A percentile compares a stretch with the other conserved stretches of the same genome.
Conservation (phyloP, 2,888 invertebrate genomes). For the Gasteruption jaculator region DNA sequence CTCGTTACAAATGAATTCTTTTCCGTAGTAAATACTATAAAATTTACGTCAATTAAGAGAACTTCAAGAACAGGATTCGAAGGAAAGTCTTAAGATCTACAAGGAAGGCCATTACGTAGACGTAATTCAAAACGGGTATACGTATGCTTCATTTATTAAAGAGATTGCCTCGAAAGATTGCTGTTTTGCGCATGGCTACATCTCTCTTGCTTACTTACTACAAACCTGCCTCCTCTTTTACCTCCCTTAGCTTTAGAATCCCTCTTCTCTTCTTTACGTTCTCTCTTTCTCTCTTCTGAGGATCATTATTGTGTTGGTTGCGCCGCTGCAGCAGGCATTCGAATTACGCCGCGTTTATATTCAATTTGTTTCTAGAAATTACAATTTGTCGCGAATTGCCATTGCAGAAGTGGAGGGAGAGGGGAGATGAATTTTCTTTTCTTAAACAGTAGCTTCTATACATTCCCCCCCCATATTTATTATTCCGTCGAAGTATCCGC, state of each 20-base stretch:
- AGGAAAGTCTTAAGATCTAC: too few relatives aligned
- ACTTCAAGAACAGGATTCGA: too few relatives aligned
- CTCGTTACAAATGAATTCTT: too few relatives aligned
- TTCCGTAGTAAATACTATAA: too few relatives aligned
- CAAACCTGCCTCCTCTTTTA: constrained; percentile 23
- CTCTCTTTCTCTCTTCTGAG: constrained; percentile 25
- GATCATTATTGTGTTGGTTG: constrained; percentile 45
- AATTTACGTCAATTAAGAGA: too few relatives aligned
- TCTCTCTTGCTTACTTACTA: constrained; percentile 29
- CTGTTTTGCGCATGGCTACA: constrained; percentile 45
- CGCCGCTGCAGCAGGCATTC: constrained; percentile 46
- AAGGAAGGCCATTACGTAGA: constrained; percentile 37
- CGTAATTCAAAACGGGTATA: constrained; percentile 40
- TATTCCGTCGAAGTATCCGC: too few relatives aligned
- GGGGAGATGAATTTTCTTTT: constrained; percentile 19
- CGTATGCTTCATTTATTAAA: constrained; percentile 47
- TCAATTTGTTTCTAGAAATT: constrained; percentile 50
- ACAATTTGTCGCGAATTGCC: constrained; percentile 46
- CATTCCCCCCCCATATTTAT: too few relatives aligned
- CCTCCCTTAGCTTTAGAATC: constrained; percentile 11
- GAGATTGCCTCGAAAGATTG: constrained; percentile 48
- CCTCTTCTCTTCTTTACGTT: constrained; percentile 7
- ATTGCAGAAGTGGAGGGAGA: constrained; percentile 23
- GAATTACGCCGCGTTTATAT: constrained; percentile 48
- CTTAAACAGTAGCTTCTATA: too few relatives aligned